These are phyloP conservation scores for Gymnoscelis rufifasciata DNA, from an alignment of 2,888 invertebrate genomes.

Conservation along the genomic window DNA sequence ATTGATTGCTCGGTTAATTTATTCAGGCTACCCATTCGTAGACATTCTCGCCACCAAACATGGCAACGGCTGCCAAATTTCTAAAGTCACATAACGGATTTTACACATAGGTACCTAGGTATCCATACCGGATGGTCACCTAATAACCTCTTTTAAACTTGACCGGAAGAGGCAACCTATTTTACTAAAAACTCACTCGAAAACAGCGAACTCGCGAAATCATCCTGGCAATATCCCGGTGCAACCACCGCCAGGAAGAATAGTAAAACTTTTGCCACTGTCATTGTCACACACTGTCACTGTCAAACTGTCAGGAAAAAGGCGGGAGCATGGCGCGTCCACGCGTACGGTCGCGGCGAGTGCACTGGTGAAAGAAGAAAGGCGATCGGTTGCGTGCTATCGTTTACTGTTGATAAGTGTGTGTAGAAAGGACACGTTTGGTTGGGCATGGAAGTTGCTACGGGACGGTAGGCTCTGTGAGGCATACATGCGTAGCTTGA, in stretches of 20 bases:
- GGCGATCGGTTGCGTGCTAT: constrained; percentile 18
- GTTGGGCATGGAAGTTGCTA: background rate
- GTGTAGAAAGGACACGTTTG: constrained; percentile 8
- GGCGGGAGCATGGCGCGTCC: constrained; percentile 20
- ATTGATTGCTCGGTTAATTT: too few species aligned
- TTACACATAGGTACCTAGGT: constrained; percentile 14
- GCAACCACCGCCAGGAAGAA: constrained; percentile 13
- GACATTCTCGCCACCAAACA: background rate
- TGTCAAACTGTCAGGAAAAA: constrained; percentile 20
- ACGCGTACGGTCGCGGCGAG: constrained; percentile 8
- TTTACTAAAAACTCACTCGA: constrained; percentile 18
- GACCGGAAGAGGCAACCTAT: constrained; percentile 15
- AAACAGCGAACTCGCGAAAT: constrained; percentile 20
- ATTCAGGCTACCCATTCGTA: background rate
- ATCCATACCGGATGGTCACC: constrained; percentile 15
- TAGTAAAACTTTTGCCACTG: constrained; percentile 15
- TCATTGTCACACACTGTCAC: constrained; percentile 21
- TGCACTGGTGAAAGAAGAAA: constrained; percentile 23
- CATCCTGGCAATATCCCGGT: constrained; percentile 16
- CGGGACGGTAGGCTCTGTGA: background rate
- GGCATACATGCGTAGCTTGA: too few species aligned
- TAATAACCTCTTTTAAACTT: constrained; percentile 17
- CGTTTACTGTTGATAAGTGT: background rate
- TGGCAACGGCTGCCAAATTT: constrained; percentile 1
- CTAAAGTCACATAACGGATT: constrained; percentile 10